phyloP scores from a whole-genome alignment of 2,797 vertebrate species.

The Coendou prehensilis region DNA sequence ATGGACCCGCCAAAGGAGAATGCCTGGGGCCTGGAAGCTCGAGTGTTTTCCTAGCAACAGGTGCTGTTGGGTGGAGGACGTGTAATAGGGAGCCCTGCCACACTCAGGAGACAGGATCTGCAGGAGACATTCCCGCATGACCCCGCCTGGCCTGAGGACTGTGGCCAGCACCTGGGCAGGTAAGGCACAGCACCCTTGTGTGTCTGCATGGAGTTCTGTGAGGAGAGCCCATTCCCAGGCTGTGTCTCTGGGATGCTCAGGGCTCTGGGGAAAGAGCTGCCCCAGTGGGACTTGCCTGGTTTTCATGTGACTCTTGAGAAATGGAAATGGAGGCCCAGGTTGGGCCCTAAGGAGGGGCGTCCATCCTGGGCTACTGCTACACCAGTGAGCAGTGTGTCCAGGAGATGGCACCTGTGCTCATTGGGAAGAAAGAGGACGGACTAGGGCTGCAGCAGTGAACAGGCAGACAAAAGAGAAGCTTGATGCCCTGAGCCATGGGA shows the following conservation, averaged over 20 bases:
- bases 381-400: neutral
- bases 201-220: neutral
- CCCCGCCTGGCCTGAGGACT: neutral
- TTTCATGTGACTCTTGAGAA: neutral
- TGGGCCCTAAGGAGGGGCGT: neutral
- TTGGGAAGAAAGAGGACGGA: neutral
- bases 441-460: neutral
- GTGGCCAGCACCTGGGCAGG: neutral
- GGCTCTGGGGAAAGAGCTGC: neutral
- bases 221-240: neutral
- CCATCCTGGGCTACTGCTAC: neutral
- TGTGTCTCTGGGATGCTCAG: neutral
- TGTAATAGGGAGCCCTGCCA: neutral
- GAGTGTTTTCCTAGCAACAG: neutral
- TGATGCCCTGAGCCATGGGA: rapidly evolving
- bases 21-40: neutral
- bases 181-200: neutral
- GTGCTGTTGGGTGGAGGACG: neutral
- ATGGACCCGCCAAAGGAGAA: neutral
- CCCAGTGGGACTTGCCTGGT: neutral
- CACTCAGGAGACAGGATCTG: neutral
- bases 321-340: neutral
- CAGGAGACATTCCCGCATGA: neutral
- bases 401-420: neutral
- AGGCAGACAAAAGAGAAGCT: neutral